phyloP scores from a whole-genome alignment of 1,140 invertebrate species.

The Listronotus oregonensis region DNA sequence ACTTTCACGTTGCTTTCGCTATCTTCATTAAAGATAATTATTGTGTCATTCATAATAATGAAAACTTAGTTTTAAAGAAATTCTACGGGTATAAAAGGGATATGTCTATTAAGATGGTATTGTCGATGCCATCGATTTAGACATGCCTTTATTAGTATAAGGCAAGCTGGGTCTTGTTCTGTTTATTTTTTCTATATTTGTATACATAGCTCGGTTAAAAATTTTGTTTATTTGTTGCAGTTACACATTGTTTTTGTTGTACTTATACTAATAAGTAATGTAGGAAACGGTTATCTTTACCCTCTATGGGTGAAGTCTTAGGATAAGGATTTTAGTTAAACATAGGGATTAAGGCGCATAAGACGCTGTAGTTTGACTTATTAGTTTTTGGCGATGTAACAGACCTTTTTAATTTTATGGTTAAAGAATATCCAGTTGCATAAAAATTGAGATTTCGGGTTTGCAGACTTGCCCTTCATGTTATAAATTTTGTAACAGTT shows the following conservation, averaged over 20 bases:
- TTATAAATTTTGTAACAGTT: too few species aligned
- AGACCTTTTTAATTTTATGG: too few species aligned
- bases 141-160: background rate
- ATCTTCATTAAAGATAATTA: background rate
- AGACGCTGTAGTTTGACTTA: background rate
- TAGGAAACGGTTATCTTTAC: slow-evolving; percentile 25
- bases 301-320: background rate
- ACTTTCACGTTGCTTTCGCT: slow-evolving; percentile 4
- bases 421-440: too few species aligned
- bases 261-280: slow-evolving; percentile 23
- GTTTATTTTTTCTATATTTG: slow-evolving; percentile 22
- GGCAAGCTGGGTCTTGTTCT: slow-evolving; percentile 11
- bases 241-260: slow-evolving; percentile 33
- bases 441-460: too few species aligned
- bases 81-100: slow-evolving; percentile 13
- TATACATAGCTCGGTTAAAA: slow-evolving; percentile 2
- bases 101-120: too few species aligned
- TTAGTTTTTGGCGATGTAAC: background rate
- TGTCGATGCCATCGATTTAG: background rate
- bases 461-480: too few species aligned
- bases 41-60: slow-evolving; percentile 10
- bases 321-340: slow-evolving; percentile 14
- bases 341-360: background rate
- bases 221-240: slow-evolving; percentile 33
- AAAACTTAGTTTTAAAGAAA: slow-evolving; percentile 11